These are phyloP conservation scores for Zaprionus lineosus DNA, from an alignment of 2,888 invertebrate genomes.

Conservation along the genomic window DNA sequence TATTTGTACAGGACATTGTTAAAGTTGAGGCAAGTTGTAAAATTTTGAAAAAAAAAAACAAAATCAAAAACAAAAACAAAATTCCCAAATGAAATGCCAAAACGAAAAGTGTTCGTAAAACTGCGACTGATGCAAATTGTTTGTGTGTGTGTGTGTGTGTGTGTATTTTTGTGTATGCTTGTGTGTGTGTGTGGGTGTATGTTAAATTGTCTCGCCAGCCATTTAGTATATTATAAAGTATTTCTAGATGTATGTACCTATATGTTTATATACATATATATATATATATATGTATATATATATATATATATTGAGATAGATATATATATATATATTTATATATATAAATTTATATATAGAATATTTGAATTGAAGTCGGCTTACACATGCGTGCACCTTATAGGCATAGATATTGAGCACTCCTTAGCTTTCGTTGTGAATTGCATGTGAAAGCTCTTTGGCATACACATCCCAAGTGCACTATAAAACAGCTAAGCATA, in stretches of 20 bases:
- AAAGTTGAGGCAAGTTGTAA: constrained; percentile 17
- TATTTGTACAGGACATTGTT: constrained; percentile 21
- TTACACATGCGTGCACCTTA: too few relatives aligned
- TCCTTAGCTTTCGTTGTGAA: constrained; percentile 10
- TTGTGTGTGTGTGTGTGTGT: constrained; percentile 2
- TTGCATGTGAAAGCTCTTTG: too few relatives aligned
- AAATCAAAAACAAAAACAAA: background rate
- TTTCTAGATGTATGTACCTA: background rate
- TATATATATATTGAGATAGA: too few relatives aligned
- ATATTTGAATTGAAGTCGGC: too few relatives aligned
- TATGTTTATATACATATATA: background rate
- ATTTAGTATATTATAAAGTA: background rate
- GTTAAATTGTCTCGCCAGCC: background rate
- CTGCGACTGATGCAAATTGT: constrained; percentile 44
- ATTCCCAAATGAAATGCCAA: constrained; percentile 40
- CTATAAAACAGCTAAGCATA: constrained; percentile 23
- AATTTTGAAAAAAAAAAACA: constrained; percentile 11
- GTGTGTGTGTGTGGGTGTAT: background rate
- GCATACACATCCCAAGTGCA: too few relatives aligned
- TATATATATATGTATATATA: background rate
- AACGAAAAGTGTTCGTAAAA: constrained; percentile 46
- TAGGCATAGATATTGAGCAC: too few relatives aligned
- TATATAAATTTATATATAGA: too few relatives aligned
- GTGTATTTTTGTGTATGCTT: background rate
- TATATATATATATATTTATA: too few relatives aligned